A percentile compares a stretch with the other conserved stretches of the same genome.
These are phyloP conservation scores for Slavum lentiscoides DNA, from an alignment of 2,888 invertebrate species.

Conservation along the genomic window DNA sequence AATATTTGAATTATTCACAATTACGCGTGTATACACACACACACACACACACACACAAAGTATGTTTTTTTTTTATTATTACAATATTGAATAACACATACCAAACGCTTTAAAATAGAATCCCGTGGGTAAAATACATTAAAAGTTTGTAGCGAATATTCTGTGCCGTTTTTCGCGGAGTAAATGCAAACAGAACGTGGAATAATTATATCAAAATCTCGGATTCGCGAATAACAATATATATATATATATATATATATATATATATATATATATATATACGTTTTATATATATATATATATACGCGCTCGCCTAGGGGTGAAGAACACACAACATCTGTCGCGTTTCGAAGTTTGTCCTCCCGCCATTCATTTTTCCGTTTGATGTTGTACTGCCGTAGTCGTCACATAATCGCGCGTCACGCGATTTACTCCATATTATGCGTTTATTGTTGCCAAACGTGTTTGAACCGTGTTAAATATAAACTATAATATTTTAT, in stretches of 20 bases:
- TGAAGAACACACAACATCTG: not conserved
- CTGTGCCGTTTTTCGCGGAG: not conserved
- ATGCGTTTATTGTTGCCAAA: too few relatives aligned
- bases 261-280: too few relatives aligned
- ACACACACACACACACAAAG: too few relatives aligned
- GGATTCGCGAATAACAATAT: not conserved
- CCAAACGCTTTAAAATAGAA: not conserved
- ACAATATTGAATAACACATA: not conserved
- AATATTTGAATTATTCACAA: not conserved
- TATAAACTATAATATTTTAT: too few relatives aligned
- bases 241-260: too few relatives aligned
- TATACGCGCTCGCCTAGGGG: not conserved
- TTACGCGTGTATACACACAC: not conserved
- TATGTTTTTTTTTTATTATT: not conserved
- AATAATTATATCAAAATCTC: constrained; percentile 18
- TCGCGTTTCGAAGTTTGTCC: not conserved
- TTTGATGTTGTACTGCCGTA: not conserved
- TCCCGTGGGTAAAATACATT: not conserved
- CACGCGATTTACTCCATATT: too few relatives aligned
- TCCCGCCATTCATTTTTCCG: constrained; percentile 1
- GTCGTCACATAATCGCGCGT: too few relatives aligned
- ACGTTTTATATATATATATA: too few relatives aligned
- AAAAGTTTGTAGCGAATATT: not conserved
- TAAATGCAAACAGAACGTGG: not conserved
- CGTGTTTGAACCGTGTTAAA: too few relatives aligned